These are phyloP conservation scores for Diadema setosum DNA, from an alignment of 35 echinoderm and acorn worm genomes.

Conservation along the genomic window DNA sequence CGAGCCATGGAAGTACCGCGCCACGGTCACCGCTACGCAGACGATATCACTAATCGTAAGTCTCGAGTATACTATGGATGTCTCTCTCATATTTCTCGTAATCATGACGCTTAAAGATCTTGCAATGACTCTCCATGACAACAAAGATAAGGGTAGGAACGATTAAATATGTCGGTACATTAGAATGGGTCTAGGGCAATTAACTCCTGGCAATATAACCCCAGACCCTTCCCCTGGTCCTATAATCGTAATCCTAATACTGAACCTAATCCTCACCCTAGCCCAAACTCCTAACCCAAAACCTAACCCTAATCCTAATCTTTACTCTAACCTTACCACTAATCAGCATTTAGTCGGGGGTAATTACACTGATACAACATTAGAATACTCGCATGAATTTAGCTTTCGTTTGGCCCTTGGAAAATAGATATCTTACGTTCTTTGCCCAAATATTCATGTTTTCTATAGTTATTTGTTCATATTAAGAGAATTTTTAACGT, in stretches of 20 bases:
- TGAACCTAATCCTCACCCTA: no score
- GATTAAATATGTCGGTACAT: neutral
- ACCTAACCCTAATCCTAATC: no score
- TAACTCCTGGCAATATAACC: neutral
- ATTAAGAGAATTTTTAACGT: neutral
- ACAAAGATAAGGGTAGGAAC: neutral
- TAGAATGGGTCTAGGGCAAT: neutral
- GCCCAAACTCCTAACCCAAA: no score
- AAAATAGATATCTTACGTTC: neutral
- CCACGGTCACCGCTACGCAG: neutral
- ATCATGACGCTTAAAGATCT: neutral
- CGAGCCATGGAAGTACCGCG: neutral
- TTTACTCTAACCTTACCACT: no score
- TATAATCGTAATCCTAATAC: no score
- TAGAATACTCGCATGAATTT: neutral
- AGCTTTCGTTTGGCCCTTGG: neutral
- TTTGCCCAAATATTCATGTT: neutral
- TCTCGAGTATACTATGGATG: neutral
- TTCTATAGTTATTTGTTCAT: neutral
- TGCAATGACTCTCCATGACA: neutral
- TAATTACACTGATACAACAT: no score
- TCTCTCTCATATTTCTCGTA: neutral
- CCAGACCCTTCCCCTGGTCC: neutral
- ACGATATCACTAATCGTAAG: neutral
- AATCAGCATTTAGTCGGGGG: no score